phyloP scores from a whole-genome alignment of 1,140 invertebrate species.

The Philaenus spumarius region DNA sequence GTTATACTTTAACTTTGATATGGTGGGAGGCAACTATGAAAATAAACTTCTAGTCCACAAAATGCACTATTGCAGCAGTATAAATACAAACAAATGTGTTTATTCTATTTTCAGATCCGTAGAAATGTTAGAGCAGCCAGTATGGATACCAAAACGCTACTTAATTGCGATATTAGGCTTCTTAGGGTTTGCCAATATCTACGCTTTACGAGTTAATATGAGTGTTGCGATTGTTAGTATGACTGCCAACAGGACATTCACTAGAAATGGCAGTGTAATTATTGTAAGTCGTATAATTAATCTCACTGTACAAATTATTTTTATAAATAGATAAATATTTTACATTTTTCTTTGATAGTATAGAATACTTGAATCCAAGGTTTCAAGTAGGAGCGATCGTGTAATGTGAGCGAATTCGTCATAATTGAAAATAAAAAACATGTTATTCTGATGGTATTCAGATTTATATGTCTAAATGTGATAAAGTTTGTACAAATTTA shows the following conservation, averaged over 20 bases:
- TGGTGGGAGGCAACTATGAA: too few species aligned
- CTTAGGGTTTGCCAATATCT: constrained; percentile 83
- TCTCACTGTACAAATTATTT: not conserved
- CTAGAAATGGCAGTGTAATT: constrained; percentile 19
- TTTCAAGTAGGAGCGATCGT: too few species aligned
- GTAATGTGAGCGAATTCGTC: not conserved
- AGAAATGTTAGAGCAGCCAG: constrained; percentile 37
- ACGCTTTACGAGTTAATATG: constrained; percentile 79
- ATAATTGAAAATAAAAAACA: too few species aligned
- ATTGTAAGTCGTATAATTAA: not conserved
- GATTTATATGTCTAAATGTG: too few species aligned
- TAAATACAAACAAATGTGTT: too few species aligned
- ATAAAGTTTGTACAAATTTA: too few species aligned
- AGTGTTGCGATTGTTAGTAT: constrained; percentile 87
- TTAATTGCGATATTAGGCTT: constrained; percentile 71
- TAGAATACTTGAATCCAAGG: not conserved
- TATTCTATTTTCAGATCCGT: not conserved
- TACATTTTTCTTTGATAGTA: not conserved
- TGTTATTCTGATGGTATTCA: too few species aligned
- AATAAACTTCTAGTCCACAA: too few species aligned
- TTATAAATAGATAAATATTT: not conserved
- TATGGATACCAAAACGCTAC: constrained; percentile 62
- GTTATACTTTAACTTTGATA: too few species aligned
- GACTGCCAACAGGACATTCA: constrained; percentile 41
- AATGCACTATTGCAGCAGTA: too few species aligned